phyloP scores from a whole-genome alignment of 2,113 vertebrate genomes.

The Pongo pygmaeus region DNA sequence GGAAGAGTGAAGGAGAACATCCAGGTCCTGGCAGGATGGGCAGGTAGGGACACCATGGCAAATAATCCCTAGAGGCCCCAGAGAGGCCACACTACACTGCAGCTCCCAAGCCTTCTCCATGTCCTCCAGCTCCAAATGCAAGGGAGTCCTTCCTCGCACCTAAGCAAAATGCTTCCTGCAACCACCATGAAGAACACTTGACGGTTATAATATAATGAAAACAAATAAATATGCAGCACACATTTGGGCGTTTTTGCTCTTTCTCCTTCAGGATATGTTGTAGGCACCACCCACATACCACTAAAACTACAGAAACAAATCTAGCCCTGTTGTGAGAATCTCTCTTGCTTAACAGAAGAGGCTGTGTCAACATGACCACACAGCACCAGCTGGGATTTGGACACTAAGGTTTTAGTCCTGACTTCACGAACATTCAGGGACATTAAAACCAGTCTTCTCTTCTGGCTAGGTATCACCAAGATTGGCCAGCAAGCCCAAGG shows the following conservation, averaged over 20 bases:
- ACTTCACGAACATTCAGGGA: neutral
- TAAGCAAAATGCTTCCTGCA: neutral
- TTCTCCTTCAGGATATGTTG: neutral
- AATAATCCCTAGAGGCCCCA: neutral
- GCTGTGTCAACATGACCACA: fast-evolving
- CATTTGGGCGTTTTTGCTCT: neutral
- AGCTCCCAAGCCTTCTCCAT: neutral
- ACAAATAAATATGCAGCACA: neutral
- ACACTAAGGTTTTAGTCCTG: neutral
- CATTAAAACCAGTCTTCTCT: neutral
- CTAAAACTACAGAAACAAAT: neutral
- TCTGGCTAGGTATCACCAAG: neutral
- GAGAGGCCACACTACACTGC: neutral
- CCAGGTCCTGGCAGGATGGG: neutral
- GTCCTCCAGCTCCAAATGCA: neutral
- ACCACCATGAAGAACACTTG: neutral
- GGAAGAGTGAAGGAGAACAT: neutral
- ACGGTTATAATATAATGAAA: neutral
- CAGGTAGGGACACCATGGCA: neutral
- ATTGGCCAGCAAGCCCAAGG: neutral
- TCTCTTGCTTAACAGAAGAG: neutral
- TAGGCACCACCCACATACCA: too few species aligned
- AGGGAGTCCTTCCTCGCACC: neutral
- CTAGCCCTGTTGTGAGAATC: neutral
- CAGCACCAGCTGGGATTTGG: neutral